Percentiles rank a stretch among this genome's conserved stretches.
Conservation (phyloP, 2,888 invertebrate species). For the Scaptomyza reducta region DNA sequence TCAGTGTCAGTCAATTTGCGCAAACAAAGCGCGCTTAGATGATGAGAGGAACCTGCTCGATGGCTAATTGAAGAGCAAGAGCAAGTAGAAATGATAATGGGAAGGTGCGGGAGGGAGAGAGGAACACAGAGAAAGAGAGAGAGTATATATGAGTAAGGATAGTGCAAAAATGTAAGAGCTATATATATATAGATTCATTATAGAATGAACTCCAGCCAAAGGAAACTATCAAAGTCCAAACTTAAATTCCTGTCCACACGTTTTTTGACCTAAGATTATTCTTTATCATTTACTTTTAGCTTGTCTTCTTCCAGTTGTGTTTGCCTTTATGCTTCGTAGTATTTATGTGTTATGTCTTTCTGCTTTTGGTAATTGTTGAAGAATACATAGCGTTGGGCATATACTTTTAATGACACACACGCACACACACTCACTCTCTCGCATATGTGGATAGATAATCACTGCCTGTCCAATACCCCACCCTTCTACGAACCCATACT, state of each 20-base stretch:
- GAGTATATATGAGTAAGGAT: too few relatives aligned
- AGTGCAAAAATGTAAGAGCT: too few relatives aligned
- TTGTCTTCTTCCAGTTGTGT: not conserved
- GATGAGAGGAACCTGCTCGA: conserved; percentile 63
- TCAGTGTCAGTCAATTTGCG: conserved; percentile 72
- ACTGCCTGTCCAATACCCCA: conserved; percentile 43
- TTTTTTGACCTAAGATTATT: not conserved
- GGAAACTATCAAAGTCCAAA: not conserved
- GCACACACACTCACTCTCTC: conserved; percentile 32
- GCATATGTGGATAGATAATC: conserved; percentile 66
- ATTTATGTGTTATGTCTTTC: not conserved
- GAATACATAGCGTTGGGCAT: not conserved
- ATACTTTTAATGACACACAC: conserved; percentile 46
- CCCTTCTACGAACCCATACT: not conserved
- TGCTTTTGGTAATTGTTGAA: conserved; percentile 58
- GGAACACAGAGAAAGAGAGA: too few relatives aligned
- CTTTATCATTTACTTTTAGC: not conserved
- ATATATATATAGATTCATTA: too few relatives aligned
- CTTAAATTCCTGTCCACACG: not conserved
- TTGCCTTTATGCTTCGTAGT: not conserved
- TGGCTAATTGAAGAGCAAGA: conserved; percentile 55
- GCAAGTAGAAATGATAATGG: conserved; percentile 26
- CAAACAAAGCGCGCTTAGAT: conserved; percentile 54
- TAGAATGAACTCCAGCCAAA: too few relatives aligned
- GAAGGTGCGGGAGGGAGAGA: not conserved